A percentile compares a stretch with the other conserved stretches of the same genome.
Conservation (phyloP, 2,888 invertebrate genomes). For the Parthenolecanium corni region DNA sequence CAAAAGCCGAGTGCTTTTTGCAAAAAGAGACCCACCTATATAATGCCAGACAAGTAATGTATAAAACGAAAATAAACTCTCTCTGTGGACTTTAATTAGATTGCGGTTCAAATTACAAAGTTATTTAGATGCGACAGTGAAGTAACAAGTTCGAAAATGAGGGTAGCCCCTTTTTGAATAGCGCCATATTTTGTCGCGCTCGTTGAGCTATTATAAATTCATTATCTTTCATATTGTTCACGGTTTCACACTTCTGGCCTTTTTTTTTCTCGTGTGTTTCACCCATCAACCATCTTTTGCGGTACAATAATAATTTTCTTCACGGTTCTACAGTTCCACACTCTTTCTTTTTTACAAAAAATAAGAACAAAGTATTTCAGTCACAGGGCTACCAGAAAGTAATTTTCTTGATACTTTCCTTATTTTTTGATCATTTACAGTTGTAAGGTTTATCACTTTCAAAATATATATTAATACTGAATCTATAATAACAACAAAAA, state of each 20-base stretch:
- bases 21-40: too few relatives aligned
- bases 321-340: too few relatives aligned
- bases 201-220: constrained; percentile 21
- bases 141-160: constrained; percentile 20
- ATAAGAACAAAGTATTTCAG: too few relatives aligned
- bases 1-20: too few relatives aligned
- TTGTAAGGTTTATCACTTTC: too few relatives aligned
- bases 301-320: too few relatives aligned
- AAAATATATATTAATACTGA: too few relatives aligned
- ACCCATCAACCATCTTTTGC: background rate
- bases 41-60: constrained; percentile 3
- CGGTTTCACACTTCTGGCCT: background rate
- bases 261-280: background rate
- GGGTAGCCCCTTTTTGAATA: constrained; percentile 12
- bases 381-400: too few relatives aligned
- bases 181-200: constrained; percentile 19
- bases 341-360: too few relatives aligned
- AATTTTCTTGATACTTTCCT: too few relatives aligned
- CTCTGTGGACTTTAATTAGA: constrained; percentile 19
- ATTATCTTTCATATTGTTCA: constrained; percentile 17
- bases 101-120: constrained; percentile 26
- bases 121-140: constrained; percentile 26
- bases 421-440: too few relatives aligned
- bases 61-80: constrained; percentile 22
- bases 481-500: too few relatives aligned